Conservation (phyloP, 2,888 invertebrate genomes). For the Mythimna lalbum region DNA sequence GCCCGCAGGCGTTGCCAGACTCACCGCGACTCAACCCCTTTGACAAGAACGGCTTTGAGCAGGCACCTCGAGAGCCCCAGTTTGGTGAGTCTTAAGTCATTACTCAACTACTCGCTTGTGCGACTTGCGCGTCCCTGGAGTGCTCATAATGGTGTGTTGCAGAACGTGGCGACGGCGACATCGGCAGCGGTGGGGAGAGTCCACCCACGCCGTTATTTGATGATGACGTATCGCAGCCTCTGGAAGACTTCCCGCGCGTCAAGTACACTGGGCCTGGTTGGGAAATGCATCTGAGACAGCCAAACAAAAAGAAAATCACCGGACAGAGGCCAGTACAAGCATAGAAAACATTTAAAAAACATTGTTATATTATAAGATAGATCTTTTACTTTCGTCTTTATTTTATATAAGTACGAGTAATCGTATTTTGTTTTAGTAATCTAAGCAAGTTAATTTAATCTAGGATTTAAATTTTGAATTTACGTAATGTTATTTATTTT, state of each 20-base stretch:
- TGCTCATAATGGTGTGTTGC: slow-evolving; percentile 8
- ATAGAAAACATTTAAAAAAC: too few species aligned
- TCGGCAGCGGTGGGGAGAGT: slow-evolving; percentile 91
- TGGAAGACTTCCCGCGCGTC: slow-evolving; percentile 97
- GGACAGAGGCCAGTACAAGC: slow-evolving; percentile 92
- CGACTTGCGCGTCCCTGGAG: neutral
- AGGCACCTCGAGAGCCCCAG: slow-evolving; percentile 72
- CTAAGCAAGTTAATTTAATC: too few species aligned
- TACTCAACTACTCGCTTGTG: neutral
- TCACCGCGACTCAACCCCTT: slow-evolving; percentile 95
- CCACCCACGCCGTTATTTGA: slow-evolving; percentile 98
- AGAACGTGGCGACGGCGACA: slow-evolving; percentile 66
- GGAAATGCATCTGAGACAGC: slow-evolving; percentile 99
- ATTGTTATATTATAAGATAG: too few species aligned
- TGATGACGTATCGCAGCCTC: slow-evolving; percentile 97
- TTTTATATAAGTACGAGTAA: too few species aligned
- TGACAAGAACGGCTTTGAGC: slow-evolving; percentile 91
- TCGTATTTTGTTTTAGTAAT: too few species aligned
- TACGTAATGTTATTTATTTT: too few species aligned
- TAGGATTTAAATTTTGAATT: too few species aligned
- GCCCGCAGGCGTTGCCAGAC: slow-evolving; percentile 84
- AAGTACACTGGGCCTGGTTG: slow-evolving; percentile 96
- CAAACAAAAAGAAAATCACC: slow-evolving; percentile 98
- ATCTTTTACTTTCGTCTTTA: too few species aligned
- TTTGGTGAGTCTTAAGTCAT: slow-evolving; percentile 54